These are phyloP conservation scores for Dendropsophus ebraccatus DNA, from an alignment of 2,113 vertebrate genomes.

Conservation along the genomic window DNA sequence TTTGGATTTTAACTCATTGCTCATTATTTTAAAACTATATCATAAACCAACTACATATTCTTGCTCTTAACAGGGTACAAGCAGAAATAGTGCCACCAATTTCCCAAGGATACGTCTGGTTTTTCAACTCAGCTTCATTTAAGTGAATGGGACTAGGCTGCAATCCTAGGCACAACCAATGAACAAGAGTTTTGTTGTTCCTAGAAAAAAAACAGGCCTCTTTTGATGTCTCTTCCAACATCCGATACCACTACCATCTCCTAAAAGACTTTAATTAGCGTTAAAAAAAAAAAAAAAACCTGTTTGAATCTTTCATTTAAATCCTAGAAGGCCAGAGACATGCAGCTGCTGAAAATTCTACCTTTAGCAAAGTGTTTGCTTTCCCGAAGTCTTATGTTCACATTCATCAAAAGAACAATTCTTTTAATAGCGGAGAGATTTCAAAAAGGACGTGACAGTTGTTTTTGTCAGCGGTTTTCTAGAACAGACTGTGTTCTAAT, in stretches of 20 bases:
- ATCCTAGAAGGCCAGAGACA: slow-evolving; percentile 21
- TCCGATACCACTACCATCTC: not conserved
- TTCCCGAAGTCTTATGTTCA: slow-evolving; percentile 32
- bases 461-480: slow-evolving; percentile 53
- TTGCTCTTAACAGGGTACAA: no score
- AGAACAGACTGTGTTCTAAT: slow-evolving; percentile 58
- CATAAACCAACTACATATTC: no score
- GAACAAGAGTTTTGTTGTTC: no score
- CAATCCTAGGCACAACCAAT: not conserved
- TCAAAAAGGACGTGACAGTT: slow-evolving; percentile 52
- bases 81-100: not conserved
- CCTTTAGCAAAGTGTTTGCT: not conserved
- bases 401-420: slow-evolving; percentile 52
- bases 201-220: not conserved
- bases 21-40: no score
- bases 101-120: not conserved
- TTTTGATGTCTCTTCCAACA: not conserved
- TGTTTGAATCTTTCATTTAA: not conserved
- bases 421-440: slow-evolving; percentile 40
- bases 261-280: slow-evolving; percentile 18
- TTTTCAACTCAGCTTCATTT: not conserved
- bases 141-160: not conserved
- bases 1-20: no score
- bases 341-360: not conserved
- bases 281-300: not conserved